These are phyloP conservation scores for Caenorhabditis wallacei DNA, from an alignment of 2,888 invertebrate genomes.

Conservation along the genomic window DNA sequence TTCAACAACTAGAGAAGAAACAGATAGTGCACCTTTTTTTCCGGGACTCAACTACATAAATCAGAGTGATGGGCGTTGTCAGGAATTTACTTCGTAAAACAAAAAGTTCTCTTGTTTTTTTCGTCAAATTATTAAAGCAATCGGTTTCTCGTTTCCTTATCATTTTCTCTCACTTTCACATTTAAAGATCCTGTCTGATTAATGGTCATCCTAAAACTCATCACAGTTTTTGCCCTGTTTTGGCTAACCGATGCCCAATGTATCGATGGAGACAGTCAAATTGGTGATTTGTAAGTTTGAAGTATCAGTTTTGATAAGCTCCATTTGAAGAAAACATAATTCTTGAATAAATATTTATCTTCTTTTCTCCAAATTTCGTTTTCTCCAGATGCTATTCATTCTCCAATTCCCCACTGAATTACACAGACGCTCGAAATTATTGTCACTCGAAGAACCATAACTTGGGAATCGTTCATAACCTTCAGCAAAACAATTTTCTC, in stretches of 20 bases:
- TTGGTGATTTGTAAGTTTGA: background rate
- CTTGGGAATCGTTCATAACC: background rate
- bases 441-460: constrained; percentile 1
- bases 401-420: background rate
- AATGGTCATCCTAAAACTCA: too few species aligned
- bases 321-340: background rate
- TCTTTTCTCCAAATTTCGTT: background rate
- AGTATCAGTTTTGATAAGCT: too few species aligned
- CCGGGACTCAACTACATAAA: too few species aligned
- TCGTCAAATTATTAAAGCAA: too few species aligned
- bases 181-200: too few species aligned
- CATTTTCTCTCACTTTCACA: too few species aligned
- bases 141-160: too few species aligned
- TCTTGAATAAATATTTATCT: background rate
- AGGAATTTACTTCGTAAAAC: too few species aligned
- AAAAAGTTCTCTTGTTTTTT: too few species aligned
- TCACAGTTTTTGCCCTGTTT: too few species aligned
- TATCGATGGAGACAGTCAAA: background rate
- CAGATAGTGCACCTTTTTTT: background rate
- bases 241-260: background rate
- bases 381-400: background rate
- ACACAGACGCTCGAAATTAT: background rate
- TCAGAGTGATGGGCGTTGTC: too few species aligned
- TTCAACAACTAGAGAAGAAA: background rate
- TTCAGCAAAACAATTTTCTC: background rate